Conservation (phyloP, 2,888 invertebrate genomes). For the Ennomos quercinarius region DNA sequence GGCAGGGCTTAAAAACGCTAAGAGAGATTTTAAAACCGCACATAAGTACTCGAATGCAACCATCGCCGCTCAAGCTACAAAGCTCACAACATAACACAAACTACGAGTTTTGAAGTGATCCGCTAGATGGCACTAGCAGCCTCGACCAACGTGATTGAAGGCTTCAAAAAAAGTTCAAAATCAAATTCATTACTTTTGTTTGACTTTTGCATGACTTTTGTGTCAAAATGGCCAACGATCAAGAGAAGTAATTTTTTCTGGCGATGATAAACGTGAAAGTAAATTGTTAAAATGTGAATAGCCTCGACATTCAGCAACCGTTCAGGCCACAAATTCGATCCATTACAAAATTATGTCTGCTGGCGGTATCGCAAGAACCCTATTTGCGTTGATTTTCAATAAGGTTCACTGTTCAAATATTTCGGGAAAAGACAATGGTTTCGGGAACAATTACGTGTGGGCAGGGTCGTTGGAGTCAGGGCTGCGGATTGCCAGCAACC, state of each 20-base stretch:
- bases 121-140: slow-evolving; percentile 42
- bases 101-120: slow-evolving; percentile 11
- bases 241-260: too few relatives aligned
- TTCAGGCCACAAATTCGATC: slow-evolving; percentile 18
- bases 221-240: slow-evolving; percentile 55
- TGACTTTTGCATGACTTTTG: background rate
- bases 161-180: slow-evolving; percentile 39
- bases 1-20: too few relatives aligned
- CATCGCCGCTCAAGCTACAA: too few relatives aligned
- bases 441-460: slow-evolving; percentile 77
- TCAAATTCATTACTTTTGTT: slow-evolving; percentile 37
- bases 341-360: slow-evolving; percentile 59
- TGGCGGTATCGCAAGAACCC: slow-evolving; percentile 60
- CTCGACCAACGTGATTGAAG: slow-evolving; percentile 20
- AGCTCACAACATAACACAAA: background rate
- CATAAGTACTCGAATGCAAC: too few relatives aligned
- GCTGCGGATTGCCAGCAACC: slow-evolving; percentile 67
- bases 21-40: too few relatives aligned
- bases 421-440: slow-evolving; percentile 64
- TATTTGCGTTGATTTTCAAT: slow-evolving; percentile 60
- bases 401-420: slow-evolving; percentile 56
- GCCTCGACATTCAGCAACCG: slow-evolving; percentile 33
- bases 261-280: slow-evolving; percentile 23
- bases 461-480: slow-evolving; percentile 77
- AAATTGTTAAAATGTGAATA: slow-evolving; percentile 59